Percentiles rank a stretch among this genome's conserved stretches.
Evolutionary conservation across 64 coral and sea anemone species (phyloP).

Genomic region (Stichodactyla mertensii): DNA sequence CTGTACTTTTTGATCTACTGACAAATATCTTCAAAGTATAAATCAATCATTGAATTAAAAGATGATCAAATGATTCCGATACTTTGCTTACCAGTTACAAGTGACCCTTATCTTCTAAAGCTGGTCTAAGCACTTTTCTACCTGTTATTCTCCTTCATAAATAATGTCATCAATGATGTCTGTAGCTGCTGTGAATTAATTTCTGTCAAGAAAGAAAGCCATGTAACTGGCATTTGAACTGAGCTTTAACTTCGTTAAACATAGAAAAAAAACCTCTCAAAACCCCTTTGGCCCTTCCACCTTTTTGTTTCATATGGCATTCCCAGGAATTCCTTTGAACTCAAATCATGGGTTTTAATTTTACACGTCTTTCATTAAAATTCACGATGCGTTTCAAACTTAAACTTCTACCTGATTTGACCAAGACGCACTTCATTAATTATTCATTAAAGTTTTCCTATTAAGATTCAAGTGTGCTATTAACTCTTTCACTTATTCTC

Average conservation of each 20-base stretch:
- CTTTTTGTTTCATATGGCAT: not conserved
- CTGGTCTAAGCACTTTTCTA: not conserved
- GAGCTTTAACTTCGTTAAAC: not conserved
- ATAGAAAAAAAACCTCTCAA: not conserved
- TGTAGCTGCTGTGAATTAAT: not conserved
- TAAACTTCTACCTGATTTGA: not conserved
- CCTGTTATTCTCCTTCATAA: not conserved
- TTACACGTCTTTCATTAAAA: not conserved
- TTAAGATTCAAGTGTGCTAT: conserved; percentile 8
- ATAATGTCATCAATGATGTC: not conserved
- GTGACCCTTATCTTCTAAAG: not conserved
- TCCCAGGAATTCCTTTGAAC: not conserved
- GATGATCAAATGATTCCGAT: not conserved
- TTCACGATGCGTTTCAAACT: not conserved
- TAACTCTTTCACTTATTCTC: not conserved
- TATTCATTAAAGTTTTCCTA: not conserved
- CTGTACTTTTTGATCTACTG: not conserved
- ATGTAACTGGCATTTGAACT: not conserved
- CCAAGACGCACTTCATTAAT: not conserved
- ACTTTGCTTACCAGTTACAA: not conserved
- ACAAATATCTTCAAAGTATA: not conserved
- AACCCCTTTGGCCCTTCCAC: not conserved
- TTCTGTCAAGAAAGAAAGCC: not conserved
- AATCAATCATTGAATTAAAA: not conserved
- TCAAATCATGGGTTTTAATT: not conserved